These are phyloP conservation scores for Eremophila alpestris DNA, from an alignment of 2,797 vertebrate species.

Conservation along the genomic window DNA sequence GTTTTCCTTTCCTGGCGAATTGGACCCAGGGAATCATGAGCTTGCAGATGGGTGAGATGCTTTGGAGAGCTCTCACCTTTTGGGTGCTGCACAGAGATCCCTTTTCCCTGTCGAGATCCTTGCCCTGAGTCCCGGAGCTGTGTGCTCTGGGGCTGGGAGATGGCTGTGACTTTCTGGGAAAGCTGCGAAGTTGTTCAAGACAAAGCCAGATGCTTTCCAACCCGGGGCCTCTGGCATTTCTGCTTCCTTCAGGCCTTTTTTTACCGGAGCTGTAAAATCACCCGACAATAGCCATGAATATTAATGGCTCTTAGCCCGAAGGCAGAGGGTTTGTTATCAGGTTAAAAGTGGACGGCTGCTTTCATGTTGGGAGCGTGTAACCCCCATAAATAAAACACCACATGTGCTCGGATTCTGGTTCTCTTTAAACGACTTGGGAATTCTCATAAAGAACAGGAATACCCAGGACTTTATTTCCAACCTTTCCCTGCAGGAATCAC, in stretches of 20 bases:
- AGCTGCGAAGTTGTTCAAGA: neutral
- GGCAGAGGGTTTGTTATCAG: constrained; percentile 7
- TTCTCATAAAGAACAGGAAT: neutral
- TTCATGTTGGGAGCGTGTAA: constrained; percentile 24
- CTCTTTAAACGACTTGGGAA: neutral
- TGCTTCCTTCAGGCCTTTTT: neutral
- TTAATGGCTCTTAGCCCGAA: neutral
- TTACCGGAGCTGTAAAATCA: neutral
- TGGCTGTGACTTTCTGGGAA: neutral
- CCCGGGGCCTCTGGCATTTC: neutral
- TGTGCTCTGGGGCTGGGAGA: neutral
- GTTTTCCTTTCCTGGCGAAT: neutral
- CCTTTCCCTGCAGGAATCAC: neutral
- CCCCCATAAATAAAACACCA: constrained; percentile 37
- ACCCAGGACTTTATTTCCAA: neutral
- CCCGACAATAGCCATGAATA: constrained; percentile 13
- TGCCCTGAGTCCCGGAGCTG: neutral
- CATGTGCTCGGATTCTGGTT: constrained; percentile 2
- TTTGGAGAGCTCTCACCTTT: neutral
- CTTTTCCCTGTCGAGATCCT: neutral
- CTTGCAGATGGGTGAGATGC: neutral
- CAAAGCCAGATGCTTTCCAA: neutral
- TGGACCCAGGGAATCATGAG: neutral
- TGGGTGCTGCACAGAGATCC: accelerated
- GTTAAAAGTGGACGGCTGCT: neutral